A percentile compares a stretch with the other conserved stretches of the same genome.
phyloP scores from a whole-genome alignment of 2,888 invertebrate species.

The Stegophylla sp. region DNA sequence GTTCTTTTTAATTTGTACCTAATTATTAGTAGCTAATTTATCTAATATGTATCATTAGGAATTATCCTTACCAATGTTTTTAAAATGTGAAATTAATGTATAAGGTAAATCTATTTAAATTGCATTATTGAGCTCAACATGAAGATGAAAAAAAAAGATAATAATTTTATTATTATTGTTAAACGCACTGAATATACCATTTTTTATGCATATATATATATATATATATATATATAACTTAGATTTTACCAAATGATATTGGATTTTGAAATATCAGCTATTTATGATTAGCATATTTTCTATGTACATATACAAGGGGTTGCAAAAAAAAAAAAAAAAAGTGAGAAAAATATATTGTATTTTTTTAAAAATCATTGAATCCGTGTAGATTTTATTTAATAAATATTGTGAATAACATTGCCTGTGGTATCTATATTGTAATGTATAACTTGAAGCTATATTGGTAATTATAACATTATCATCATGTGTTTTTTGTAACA shows the following conservation, averaged over 20 bases:
- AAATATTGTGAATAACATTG: constrained; percentile 47
- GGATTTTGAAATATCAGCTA: constrained; percentile 22
- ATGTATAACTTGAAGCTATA: constrained; percentile 28
- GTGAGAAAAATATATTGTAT: constrained; percentile 50
- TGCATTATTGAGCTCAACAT: constrained; percentile 41
- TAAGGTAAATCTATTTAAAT: constrained; percentile 9
- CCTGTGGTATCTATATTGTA: constrained; percentile 45
- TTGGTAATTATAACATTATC: constrained; percentile 36
- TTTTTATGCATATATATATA: constrained; percentile 5
- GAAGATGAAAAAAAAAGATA: constrained; percentile 7
- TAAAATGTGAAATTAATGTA: constrained; percentile 5
- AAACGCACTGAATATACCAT: constrained; percentile 38
- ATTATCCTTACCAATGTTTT: constrained; percentile 33
- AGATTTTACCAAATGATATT: constrained; percentile 26
- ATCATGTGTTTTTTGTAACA: constrained; percentile 44
- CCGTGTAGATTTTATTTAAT: constrained; percentile 36
- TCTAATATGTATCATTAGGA: constrained; percentile 32
- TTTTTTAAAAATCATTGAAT: constrained; percentile 48
- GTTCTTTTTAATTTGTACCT: constrained; percentile 14
- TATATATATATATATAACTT: constrained; percentile 14
- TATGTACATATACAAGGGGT: constrained; percentile 6
- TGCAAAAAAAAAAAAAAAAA: constrained; percentile 38
- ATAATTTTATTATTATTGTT: constrained; percentile 23
- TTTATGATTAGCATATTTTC: constrained; percentile 25
- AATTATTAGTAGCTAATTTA: background rate